Conservation (phyloP, 2,888 invertebrate genomes). For the Synergus gifuensis region DNA sequence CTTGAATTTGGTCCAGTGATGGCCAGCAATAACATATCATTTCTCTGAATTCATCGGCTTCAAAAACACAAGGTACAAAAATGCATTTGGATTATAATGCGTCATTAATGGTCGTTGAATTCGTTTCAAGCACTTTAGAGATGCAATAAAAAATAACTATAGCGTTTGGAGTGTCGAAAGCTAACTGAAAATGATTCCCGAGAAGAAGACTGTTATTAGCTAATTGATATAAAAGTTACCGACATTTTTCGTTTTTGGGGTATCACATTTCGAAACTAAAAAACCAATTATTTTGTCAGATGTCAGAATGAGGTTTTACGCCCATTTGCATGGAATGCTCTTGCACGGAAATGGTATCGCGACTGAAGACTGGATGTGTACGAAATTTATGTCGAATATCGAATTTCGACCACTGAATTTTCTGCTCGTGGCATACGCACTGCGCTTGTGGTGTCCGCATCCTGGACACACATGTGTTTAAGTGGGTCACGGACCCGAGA, state of each 20-base stretch:
- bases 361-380: not conserved
- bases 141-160: conserved; percentile 34
- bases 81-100: conserved; percentile 16
- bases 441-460: conserved; percentile 39
- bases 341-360: conserved; percentile 25
- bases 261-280: conserved; percentile 27
- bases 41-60: not conserved
- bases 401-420: conserved; percentile 13
- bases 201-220: not conserved
- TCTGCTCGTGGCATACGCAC: not conserved
- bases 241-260: not conserved
- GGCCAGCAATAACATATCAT: conserved; percentile 12
- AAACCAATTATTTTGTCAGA: conserved; percentile 30
- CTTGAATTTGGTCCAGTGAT: not conserved
- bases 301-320: conserved; percentile 30
- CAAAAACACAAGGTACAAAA: not conserved
- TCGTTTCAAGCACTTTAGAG: not conserved
- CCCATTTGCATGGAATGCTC: conserved; percentile 31
- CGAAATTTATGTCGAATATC: conserved; percentile 21
- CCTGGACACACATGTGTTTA: conserved; percentile 56
- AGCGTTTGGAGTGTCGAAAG: conserved; percentile 22
- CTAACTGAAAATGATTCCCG: not conserved
- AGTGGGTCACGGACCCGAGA: conserved; percentile 54
- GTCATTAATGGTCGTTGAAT: conserved; percentile 33
- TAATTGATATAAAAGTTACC: not conserved